Base-by-base conservation (phyloP, 2,797 vertebrate species). In the Rhinella marina region DNA sequence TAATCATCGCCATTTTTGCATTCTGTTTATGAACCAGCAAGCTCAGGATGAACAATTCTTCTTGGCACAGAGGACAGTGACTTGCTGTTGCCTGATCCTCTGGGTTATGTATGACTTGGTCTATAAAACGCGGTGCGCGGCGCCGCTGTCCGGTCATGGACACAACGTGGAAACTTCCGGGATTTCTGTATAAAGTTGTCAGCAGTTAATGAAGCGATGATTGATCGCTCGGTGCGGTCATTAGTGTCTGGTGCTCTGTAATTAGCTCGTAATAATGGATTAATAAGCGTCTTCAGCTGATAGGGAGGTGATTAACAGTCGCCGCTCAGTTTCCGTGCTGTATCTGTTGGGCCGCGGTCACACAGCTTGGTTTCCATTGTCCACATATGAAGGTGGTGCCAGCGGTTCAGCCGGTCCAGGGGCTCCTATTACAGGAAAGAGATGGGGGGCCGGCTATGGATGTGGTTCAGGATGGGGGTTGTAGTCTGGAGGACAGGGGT, bases 191-290 rank as follows among this genome's bases (percentile, higher is more conserved):
- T 83, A 57, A 83, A 82, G 79, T 41, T 29, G 21, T 78, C 50
- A 79, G 81, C 81, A 7, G 75, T 72, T 84, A 79, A 88, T 88
- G 19, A 61, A 29, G 32, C 0, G 13, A 68, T 85, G 87, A 85
- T 81, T 75, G 87, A 85, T 85, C 21, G 29, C 81, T 25, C 81
- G 13, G 25, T 61, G 87, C 32, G 76, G 61, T 64, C 52, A 83
- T 84, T 85, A 84, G 81, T 75, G 29, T 6, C 27, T 70, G 61
- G 48, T 68, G 87, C 81, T 72, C n/a, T 8, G 52, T 88, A 85
- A 88, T 88, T 88, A 80, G 56, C 50, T 61, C 73, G 66, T 85
- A 84, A 79, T 84, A 73, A 84, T 61, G 64, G 81, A 87, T 87
- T 87, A 87, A 83, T 87, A 76, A 77, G 75, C 86, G 84, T n/a